Evolutionary conservation across 2,888 invertebrate species (phyloP), one percentile per base, ranked within the genome.

Genomic region (Calliscelio sp.): DNA sequence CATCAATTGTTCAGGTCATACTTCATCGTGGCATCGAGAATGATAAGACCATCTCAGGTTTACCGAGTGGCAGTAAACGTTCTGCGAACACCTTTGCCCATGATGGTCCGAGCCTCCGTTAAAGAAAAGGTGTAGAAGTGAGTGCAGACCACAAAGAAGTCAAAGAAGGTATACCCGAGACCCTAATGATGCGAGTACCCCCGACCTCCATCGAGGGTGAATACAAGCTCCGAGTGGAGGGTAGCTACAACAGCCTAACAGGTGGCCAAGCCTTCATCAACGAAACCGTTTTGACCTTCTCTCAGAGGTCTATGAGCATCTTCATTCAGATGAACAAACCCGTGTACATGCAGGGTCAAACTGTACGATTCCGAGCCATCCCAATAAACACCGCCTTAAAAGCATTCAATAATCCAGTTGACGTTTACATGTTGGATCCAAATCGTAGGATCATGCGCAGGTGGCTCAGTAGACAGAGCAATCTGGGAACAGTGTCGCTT

Each of bases 301-400:
- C 97, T 0, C 96, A 96, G 88, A 95, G 98, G 44, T 98, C 98
- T 61, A 97, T 98, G 96, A 98, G 99, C 0, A 97, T 99, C 85
- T 98, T 99, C 92, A 97, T 99, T 87, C 98, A 98, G 93, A 96
- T 97, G 89, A 98, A 99, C 92, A 98, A 98, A 91, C 99, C 99
- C 0, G 95, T 98, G 5, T 99, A 99, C 91, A 98, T 96, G 96
- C 98, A 99, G 93, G 96, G 97, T 5, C 97, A 99, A 93, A 97
- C 94, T 77, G 96, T 89, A 93, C 73, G 96, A 75, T 98, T 99
- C 93, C 96, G 99, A 46, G 96, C 97, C 7, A 97, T 99, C 87
- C 99, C 99, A 0, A 97, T 99, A 89, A 97, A 97, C 90, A 98
- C 98, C 0, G 98, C 98, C 91, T 93, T 99, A 86, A 97, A 97